A percentile compares a stretch with the other conserved stretches of the same genome.
phyloP scores from a whole-genome alignment of 2,888 invertebrate species.

The Deroplatys truncata region DNA sequence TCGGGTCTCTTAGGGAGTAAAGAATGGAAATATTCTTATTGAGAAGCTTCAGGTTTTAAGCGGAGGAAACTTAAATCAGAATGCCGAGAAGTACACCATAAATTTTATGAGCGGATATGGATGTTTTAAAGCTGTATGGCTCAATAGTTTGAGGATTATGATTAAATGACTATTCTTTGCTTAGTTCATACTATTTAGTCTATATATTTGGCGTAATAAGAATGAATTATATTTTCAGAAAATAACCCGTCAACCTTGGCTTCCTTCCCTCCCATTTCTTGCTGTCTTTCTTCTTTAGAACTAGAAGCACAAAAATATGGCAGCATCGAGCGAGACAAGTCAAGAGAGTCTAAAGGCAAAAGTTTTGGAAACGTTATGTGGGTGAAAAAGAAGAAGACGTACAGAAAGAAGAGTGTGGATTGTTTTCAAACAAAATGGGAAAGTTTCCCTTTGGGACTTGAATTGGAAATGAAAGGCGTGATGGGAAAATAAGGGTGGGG shows the following conservation, averaged over 20 bases:
- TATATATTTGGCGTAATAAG: neutral
- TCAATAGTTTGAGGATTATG: too few relatives aligned
- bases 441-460: conserved; percentile 24
- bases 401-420: conserved; percentile 7
- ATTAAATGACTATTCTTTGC: too few relatives aligned
- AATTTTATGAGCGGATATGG: too few relatives aligned
- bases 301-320: neutral
- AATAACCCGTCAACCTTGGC: neutral
- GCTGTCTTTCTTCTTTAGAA: neutral
- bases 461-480: conserved; percentile 23
- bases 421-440: conserved; percentile 23
- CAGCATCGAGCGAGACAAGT: conserved; percentile 5
- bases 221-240: neutral
- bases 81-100: too few relatives aligned
- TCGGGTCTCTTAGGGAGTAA: too few relatives aligned
- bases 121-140: too few relatives aligned
- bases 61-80: too few relatives aligned
- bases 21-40: too few relatives aligned
- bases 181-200: too few relatives aligned
- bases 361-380: conserved; percentile 4
- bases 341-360: conserved; percentile 3
- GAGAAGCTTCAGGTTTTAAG: too few relatives aligned
- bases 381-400: neutral
- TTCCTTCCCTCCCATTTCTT: neutral
- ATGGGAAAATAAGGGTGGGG: conserved; percentile 1